phyloP scores from a whole-genome alignment of 2,888 invertebrate species.

The Proisotoma minuta region DNA sequence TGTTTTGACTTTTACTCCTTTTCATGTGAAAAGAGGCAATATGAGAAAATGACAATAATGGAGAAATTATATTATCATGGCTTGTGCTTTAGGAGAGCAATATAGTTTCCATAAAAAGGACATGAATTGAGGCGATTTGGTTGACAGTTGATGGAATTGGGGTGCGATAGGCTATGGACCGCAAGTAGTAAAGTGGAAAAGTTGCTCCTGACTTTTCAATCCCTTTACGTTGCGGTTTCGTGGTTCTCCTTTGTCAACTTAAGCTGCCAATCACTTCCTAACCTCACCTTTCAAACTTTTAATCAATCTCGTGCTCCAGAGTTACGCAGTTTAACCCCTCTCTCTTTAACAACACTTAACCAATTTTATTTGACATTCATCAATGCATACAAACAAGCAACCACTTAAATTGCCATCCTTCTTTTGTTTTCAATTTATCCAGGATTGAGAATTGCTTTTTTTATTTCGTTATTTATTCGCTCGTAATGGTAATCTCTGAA shows the following conservation, averaged over 20 bases:
- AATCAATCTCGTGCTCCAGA: no score
- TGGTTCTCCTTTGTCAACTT: background rate
- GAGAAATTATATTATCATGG: background rate
- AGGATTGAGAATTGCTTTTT: no score
- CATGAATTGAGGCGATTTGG: conserved; percentile 4
- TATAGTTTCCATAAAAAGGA: background rate
- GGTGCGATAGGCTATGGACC: conserved; percentile 2
- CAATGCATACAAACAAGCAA: no score
- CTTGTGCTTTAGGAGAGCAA: background rate
- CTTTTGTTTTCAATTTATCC: no score
- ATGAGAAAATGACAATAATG: background rate
- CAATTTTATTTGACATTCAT: no score
- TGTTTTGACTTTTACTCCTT: background rate
- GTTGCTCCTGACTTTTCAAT: background rate
- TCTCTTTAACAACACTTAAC: no score
- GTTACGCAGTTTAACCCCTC: no score
- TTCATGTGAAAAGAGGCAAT: background rate
- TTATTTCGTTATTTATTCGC: no score
- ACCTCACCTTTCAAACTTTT: background rate
- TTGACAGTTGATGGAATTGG: conserved; percentile 5
- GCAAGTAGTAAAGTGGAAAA: background rate
- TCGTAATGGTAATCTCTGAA: no score
- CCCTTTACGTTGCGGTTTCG: background rate
- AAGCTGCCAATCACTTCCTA: background rate
- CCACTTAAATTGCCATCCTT: background rate